Conservation (phyloP, 2,797 vertebrate genomes). For the Picus viridis region DNA sequence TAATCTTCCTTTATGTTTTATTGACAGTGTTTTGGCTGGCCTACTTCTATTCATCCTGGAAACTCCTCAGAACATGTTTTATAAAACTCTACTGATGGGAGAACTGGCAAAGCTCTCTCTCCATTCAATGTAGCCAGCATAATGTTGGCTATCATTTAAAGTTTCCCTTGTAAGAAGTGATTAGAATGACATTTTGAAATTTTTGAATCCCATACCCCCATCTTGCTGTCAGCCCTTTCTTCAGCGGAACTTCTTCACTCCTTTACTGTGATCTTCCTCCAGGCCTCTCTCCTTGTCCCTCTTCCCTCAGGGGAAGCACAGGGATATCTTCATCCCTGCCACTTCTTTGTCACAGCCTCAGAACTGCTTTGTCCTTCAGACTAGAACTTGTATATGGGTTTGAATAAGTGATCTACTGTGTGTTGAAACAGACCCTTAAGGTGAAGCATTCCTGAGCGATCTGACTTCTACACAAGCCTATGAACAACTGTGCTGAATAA, state of each 20-base stretch:
- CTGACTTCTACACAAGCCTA: background rate
- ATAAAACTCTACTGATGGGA: conserved; percentile 8
- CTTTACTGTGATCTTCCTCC: background rate
- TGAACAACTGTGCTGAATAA: background rate
- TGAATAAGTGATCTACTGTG: background rate
- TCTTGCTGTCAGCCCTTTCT: background rate
- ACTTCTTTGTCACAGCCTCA: background rate
- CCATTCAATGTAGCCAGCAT: background rate
- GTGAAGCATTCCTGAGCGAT: rapidly evolving
- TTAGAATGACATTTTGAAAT: background rate
- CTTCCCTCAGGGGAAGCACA: background rate
- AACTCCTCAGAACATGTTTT: conserved; percentile 7
- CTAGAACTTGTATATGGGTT: background rate
- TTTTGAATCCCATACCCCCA: background rate
- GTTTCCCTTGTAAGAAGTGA: background rate
- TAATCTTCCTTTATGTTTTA: conserved; percentile 43
- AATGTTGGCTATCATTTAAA: background rate
- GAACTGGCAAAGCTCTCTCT: conserved; percentile 6
- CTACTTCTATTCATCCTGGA: conserved; percentile 45
- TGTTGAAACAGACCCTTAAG: background rate
- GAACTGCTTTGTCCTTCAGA: background rate
- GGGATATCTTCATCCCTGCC: background rate
- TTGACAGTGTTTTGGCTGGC: conserved; percentile 34
- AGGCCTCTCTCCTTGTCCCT: background rate
- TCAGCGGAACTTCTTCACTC: background rate